A percentile compares a stretch with the other conserved stretches of the same genome.
Conservation (phyloP, 1,140 invertebrate genomes). For the Trachymyrmex septentrionalis region DNA sequence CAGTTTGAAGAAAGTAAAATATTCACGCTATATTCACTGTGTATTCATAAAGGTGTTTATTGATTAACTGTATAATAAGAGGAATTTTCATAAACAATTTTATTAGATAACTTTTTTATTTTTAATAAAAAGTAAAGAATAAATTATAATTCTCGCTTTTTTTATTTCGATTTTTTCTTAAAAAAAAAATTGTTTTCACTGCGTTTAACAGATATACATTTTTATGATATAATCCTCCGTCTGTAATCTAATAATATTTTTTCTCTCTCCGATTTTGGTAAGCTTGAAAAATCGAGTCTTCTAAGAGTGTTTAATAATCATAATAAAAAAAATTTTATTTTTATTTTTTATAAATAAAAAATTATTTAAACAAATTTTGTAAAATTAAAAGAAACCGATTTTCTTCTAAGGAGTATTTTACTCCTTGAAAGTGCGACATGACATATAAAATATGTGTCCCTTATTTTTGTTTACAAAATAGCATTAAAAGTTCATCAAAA, state of each 20-base stretch:
- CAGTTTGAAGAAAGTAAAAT: neutral
- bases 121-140: constrained; percentile 2
- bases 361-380: neutral
- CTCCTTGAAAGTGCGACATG: no score
- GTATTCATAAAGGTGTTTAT: neutral
- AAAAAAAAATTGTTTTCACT: neutral
- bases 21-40: neutral
- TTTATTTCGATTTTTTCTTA: neutral
- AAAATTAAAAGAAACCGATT: neutral
- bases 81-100: neutral
- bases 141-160: neutral
- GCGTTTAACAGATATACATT: neutral
- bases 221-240: no score
- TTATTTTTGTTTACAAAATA: no score
- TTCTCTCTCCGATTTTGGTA: no score
- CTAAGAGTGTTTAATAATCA: no score
- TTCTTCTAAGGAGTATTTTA: no score
- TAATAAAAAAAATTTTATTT: no score
- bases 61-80: neutral
- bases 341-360: no score
- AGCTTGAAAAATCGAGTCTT: no score
- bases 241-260: no score
- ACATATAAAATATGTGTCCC: no score
- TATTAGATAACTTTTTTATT: neutral
- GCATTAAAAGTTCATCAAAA: no score